Evolutionary conservation across 2,797 vertebrate species (phyloP), one percentile per base, ranked within the genome.

Genomic region (Numenius phaeopus): DNA sequence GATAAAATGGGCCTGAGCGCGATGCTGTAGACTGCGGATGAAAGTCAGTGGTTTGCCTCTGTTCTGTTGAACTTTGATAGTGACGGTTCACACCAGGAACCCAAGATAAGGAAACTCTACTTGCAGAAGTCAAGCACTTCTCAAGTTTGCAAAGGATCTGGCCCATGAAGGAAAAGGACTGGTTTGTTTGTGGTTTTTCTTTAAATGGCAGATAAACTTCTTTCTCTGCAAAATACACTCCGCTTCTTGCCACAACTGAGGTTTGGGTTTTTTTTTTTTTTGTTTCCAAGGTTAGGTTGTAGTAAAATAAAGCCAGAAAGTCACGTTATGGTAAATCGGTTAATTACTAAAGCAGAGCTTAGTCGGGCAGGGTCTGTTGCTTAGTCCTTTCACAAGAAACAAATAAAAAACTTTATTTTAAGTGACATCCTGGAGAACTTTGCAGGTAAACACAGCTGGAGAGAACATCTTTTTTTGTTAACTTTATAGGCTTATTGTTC

Each of bases 371-470:
- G 92, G 27, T 61, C 0, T 0, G 24, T 94, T 96, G 75, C 90
- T 92, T 91, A 54, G 78, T 92, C 90, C 92, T 97, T 85, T 65
- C 32, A 52, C 67, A 78, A 95, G 95, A 83, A 90, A 89, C 73
- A 94, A 94, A 76, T 64, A 62, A 18, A 75, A 52, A 73, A 67
- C 46, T 89, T 96, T 80, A 94, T 94, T 93, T 92, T 46, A 91
- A 96, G 55, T 89, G 92, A 95, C 88, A 94, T 95, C 94, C 92
- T 92, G 86, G 46, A 97, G 90, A 89, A 83, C 34, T 71, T 71
- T 69, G 83, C 94, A 96, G 95, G 86, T 95, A 95, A 97, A 97
- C 95, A 96, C 96, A 97, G 95, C 96, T 97, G 96, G 90, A 71
- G 83, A 83, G 78, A 96, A 89, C 81, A 85, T 96, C 17, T 87